Percentiles rank a stretch among this genome's conserved stretches.
Evolutionary conservation across 1,140 invertebrate species (phyloP).

Genomic region (Dreissena rostriformis): DNA sequence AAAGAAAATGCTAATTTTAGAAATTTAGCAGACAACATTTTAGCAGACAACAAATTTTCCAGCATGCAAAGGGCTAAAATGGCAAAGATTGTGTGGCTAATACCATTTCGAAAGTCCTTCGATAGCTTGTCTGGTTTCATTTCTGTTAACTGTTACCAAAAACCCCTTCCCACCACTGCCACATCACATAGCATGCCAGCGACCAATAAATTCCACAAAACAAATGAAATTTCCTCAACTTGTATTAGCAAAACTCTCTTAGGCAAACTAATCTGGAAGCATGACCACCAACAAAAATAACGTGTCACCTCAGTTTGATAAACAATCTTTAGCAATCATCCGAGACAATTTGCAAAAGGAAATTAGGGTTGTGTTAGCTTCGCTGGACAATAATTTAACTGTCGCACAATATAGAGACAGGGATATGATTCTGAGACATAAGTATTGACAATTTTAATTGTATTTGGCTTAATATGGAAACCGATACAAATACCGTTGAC

Average conservation of each 20-base stretch:
- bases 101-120: background rate
- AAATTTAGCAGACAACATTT: no score
- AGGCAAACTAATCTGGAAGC: conserved; percentile 15
- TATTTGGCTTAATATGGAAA: conserved; percentile 54
- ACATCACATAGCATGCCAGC: conserved; percentile 36
- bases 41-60: no score
- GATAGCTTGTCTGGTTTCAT: conserved; percentile 1
- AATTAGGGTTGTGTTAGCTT: conserved; percentile 44
- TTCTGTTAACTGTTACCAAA: background rate
- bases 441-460: conserved; percentile 61
- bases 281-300: conserved; percentile 54
- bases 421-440: conserved; percentile 55
- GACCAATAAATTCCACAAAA: conserved; percentile 45
- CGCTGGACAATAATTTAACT: conserved; percentile 57
- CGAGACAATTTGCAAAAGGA: conserved; percentile 51
- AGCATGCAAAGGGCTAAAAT: no score
- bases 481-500: conserved; percentile 40
- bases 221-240: conserved; percentile 54
- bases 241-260: conserved; percentile 47
- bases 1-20: no score
- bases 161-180: background rate
- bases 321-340: conserved; percentile 50
- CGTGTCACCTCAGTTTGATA: conserved; percentile 57
- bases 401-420: conserved; percentile 37
- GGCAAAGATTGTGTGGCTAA: conserved; percentile 1